These are phyloP conservation scores for Steinernema scapterisci DNA, from an alignment of 2,888 invertebrate species.

Conservation along the genomic window DNA sequence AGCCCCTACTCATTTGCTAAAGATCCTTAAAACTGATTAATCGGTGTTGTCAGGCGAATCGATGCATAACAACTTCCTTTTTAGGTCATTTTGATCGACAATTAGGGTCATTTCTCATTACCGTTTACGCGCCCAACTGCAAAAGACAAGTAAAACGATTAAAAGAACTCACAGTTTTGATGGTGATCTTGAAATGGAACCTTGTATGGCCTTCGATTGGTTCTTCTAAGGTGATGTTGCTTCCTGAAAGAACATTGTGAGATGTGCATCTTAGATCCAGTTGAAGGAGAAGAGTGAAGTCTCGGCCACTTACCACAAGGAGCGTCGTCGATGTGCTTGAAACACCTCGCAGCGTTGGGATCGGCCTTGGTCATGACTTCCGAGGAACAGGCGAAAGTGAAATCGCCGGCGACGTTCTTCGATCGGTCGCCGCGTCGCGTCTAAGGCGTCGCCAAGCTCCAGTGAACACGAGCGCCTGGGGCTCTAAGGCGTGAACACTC, in stretches of 20 bases:
- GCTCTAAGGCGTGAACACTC: not conserved
- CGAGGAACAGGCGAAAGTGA: conserved; percentile 1
- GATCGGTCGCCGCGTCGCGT: too few relatives aligned
- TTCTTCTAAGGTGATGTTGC: not conserved
- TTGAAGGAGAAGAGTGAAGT: too few relatives aligned
- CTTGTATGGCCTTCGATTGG: conserved; percentile 23
- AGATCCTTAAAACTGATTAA: too few relatives aligned
- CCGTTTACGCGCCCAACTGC: too few relatives aligned
- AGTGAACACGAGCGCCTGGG: not conserved
- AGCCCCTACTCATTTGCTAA: too few relatives aligned
- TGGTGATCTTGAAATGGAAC: conserved; percentile 3
- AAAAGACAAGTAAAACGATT: too few relatives aligned
- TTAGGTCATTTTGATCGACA: not conserved
- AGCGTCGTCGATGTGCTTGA: not conserved
- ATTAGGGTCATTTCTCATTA: not conserved
- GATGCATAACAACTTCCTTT: not conserved
- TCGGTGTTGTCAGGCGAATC: not conserved
- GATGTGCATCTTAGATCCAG: too few relatives aligned
- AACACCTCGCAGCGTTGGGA: not conserved
- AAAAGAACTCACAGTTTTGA: conserved; percentile 6
- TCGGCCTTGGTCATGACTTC: not conserved
- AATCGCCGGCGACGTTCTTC: not conserved
- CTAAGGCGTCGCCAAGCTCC: too few relatives aligned
- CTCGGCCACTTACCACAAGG: conserved; percentile 16
- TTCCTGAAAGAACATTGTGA: not conserved